Evolutionary conservation across 1,140 invertebrate genomes (phyloP), one percentile per base, ranked within the genome.

Genomic region (Zaprionus kolodkinae): DNA sequence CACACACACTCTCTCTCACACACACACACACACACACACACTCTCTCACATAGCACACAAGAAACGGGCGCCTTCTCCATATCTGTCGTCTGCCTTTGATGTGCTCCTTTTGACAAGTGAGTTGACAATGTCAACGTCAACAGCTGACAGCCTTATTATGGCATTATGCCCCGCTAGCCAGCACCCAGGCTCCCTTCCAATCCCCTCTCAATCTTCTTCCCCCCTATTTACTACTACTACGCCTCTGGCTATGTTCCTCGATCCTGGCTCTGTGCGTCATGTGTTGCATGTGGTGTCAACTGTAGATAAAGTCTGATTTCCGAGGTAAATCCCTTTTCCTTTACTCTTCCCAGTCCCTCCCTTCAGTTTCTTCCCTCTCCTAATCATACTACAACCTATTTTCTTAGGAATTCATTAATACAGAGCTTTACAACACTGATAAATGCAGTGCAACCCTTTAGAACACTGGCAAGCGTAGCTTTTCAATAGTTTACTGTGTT

Each of bases 51-150:
- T 5, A 17, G n/a, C 45, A 64, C 66, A 61, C 72, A 66, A 76
- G 63, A 45, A 66, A 57, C 65, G 72, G 66, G 65, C 62, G 76
- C 55, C 80, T 79, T 88, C 84, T 71, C 80, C 77, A 81, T 88
- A 88, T 88, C 84, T 88, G 85, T 90, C 86, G 86, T 81, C 87
- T 91, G 88, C 69, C 84, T 91, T 91, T 91, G 88, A 91, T 91
- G 88, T 91, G 87, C 73, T 76, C 78, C 84, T 91, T 45, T 91
- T 91, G 88, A 91, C 88, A 91, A 91, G 83, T 91, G 83, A 91
- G 83, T 91, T 91, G 88, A 91, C 88, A 90, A 91, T 87, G 90
- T 91, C 89, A 87, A 87, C 84, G 87, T 91, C 86, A 91, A 77
- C 74, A 78, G 83, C 81, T 91, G 90, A 91, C 90, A 90, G 86